Base-by-base conservation (phyloP, 1,140 invertebrate genomes). In the Calliphora vicina region DNA sequence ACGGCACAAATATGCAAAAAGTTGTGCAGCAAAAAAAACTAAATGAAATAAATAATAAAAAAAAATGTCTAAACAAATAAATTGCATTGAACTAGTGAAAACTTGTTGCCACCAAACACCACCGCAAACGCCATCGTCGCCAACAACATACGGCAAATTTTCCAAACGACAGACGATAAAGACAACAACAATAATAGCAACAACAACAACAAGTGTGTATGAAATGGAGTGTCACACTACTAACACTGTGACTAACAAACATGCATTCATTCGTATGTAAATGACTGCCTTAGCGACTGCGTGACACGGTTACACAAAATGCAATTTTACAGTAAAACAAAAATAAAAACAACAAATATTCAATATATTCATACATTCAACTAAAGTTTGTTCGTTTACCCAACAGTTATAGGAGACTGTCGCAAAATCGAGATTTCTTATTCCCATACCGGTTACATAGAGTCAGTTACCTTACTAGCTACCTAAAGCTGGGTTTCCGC, bases 241-340 rank as follows among this genome's bases (percentile, higher is more conserved):
- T 67, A 67, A 67, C 61, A 67, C 9, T 67, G 61, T 67, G 61
- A 67, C 61, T 25, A 23, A 67, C 6, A 67, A 57, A 57, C 15
- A 57, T 15, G 35, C 35, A 35, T 35, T 35, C 35, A 35, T 35
- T 35, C 35, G 10, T 35, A 35, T 35, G 35, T 35, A 35, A 57
- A 57, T n/a, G n/a, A 57, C 15, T 67, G 20, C 12, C 17, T 25
- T 8, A 20, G n/a, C 61, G 61, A 67, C 61, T 67, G 61, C 61
- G 61, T 67, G 61, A 67, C 61, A 67, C 61, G 61, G 61, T 67
- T 67, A 67, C 61, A 57, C 50, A 67, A 67, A 67, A 67, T 67
- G 50, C 50, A 57, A n/a, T 35, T 35, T 35, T 35, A 35, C 35
- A 35, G 35, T 50, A 35, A 35, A 35, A 50, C 13, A 50, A 50